Base-by-base conservation (phyloP, 2,888 invertebrate genomes). In the Sylvicola cinctus region DNA sequence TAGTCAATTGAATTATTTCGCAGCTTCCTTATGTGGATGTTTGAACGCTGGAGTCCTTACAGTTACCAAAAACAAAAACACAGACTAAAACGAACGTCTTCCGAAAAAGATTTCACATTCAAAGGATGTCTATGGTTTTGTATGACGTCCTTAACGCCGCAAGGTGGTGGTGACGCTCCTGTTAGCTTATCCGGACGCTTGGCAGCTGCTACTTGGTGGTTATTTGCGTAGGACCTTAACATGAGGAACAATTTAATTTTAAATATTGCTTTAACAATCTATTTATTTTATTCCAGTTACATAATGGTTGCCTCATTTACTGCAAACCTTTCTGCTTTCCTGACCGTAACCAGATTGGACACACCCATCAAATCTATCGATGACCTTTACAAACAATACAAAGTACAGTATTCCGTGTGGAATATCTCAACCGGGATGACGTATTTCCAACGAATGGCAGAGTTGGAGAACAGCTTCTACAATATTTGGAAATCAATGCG, bases 401-500 rank as follows among this genome's bases (percentile, higher is more conserved):
- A 91, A 60, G 85, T 95, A 38, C 80, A 90, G 40, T 96, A 96
- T 50, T 91, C 93, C 0, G 91, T 95, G 0, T 62, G 85, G 8
- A 74, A 81, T 42, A 81, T 84, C 0, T 85, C 90, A 0, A 68
- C 84, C 0, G 80, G 88, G 0, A 84, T 87, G 72, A 83, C 81
- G 0, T 96, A 96, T 58, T 96, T 96, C 52, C 70, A 87, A 49
- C 65, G 95, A 40, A 96, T 96, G 95, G 80, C 91, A 0, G 74
- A 84, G 43, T 95, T 96, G 40, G 96, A 96, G 59, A 74, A 77
- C 39, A 70, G 72, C 48, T 96, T 96, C 57, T 96, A 95, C 52
- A 85, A 88, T 85, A 93, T 95, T 44, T 96, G 96, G 96, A 95
- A 95, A 52, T 85, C 91, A 46, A 88, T 96, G 81, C 90, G 90